Evolutionary conservation across 1,140 invertebrate species (phyloP).

Genomic region (Drosophila seguyi): DNA sequence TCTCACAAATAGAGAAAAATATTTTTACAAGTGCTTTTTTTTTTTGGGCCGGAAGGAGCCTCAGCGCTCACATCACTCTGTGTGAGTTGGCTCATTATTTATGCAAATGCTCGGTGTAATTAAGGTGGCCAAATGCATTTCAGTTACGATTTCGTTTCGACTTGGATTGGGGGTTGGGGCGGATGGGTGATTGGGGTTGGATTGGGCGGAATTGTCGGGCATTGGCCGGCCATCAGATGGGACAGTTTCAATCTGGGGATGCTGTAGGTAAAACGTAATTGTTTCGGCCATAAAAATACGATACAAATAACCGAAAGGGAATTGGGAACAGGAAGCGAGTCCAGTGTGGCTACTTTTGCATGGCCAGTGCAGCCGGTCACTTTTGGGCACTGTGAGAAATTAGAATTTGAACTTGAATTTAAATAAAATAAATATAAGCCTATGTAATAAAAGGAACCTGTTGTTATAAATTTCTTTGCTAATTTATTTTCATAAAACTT

Average conservation of each 20-base stretch:
- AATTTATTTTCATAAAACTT: background rate
- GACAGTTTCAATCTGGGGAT: slow-evolving; percentile 49
- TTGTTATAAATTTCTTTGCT: background rate
- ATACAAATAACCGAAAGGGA: slow-evolving; percentile 52
- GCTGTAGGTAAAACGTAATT: slow-evolving; percentile 67
- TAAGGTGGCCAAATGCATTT: slow-evolving; percentile 58
- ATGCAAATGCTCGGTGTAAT: slow-evolving; percentile 52
- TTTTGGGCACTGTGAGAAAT: slow-evolving; percentile 14
- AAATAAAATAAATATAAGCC: background rate
- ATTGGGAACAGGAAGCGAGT: slow-evolving; percentile 16
- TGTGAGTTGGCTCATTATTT: slow-evolving; percentile 35
- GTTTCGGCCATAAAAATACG: slow-evolving; percentile 60
- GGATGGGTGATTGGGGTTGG: background rate
- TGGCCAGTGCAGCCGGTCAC: slow-evolving; percentile 23
- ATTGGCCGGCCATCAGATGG: slow-evolving; percentile 22
- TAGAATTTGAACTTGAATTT: background rate
- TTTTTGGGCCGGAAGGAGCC: too few species aligned
- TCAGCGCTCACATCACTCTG: slow-evolving; percentile 15
- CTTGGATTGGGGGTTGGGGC: background rate
- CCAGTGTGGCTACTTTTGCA: slow-evolving; percentile 64
- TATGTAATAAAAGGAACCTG: background rate
- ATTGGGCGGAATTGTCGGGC: background rate
- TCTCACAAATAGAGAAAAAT: too few species aligned
- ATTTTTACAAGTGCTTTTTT: slow-evolving; percentile 5
- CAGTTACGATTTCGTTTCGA: slow-evolving; percentile 19